Evolutionary conservation across 2,797 vertebrate species (phyloP).

Genomic region (Etheostoma nigrum): DNA sequence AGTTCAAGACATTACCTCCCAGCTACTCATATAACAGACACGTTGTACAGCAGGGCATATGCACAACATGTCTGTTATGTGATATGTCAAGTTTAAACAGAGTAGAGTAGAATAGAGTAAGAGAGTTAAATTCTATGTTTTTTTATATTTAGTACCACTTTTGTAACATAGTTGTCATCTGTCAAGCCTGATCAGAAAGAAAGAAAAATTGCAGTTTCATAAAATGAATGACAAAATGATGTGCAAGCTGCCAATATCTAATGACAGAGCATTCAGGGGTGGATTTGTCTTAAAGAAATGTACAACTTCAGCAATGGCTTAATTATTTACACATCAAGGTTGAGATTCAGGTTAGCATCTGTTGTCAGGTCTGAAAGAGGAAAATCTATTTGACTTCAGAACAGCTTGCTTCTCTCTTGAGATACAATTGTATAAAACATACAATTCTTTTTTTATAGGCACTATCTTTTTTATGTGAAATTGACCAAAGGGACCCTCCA

Average conservation of each 20-base stretch:
- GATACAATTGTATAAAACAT: background rate
- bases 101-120: too few species aligned
- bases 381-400: background rate
- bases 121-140: background rate
- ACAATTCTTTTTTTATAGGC: background rate
- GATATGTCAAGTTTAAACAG: background rate
- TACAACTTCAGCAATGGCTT: background rate
- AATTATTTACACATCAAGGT: conserved; percentile 3
- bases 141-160: background rate
- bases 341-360: conserved; percentile 2
- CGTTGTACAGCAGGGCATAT: background rate
- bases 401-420: conserved; percentile 2
- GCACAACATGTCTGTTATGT: too few species aligned
- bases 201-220: background rate
- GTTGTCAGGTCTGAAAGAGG: conserved; percentile 1
- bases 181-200: too few species aligned
- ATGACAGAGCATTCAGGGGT: background rate
- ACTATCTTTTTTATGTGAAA: background rate
- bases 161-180: background rate
- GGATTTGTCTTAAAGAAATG: background rate
- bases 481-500: background rate
- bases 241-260: background rate
- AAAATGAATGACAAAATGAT: background rate
- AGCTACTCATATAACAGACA: background rate
- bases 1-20: background rate